Percentiles rank a stretch among this genome's conserved stretches.
phyloP scores from a whole-genome alignment of 2,888 invertebrate species.

The Tetheella fluctuosa region DNA sequence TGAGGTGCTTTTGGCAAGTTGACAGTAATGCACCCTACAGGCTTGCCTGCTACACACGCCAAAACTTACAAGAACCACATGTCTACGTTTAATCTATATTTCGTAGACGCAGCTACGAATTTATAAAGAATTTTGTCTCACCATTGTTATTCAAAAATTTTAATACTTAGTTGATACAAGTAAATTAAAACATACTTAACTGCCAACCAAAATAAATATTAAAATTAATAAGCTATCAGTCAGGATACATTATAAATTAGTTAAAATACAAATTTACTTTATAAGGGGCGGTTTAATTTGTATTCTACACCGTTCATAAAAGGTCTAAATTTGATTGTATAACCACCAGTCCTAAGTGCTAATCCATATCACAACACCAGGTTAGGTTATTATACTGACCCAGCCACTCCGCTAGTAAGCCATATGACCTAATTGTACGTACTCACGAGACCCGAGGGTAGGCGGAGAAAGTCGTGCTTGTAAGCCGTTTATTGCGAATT shows the following conservation, averaged over 20 bases:
- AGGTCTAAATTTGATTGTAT: not conserved
- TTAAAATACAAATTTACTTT: not conserved
- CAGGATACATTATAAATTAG: too few relatives aligned
- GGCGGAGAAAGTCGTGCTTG: conserved; percentile 24
- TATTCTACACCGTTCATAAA: not conserved
- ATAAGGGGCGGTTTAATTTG: not conserved
- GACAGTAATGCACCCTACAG: not conserved
- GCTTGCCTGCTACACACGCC: conserved; percentile 1
- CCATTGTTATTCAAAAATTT: too few relatives aligned
- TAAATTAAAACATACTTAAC: too few relatives aligned
- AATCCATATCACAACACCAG: conserved; percentile 27
- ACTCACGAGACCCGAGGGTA: conserved; percentile 21
- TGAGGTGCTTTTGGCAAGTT: not conserved
- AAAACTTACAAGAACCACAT: not conserved
- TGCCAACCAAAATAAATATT: too few relatives aligned
- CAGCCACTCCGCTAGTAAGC: conserved; percentile 13
- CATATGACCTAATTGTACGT: conserved; percentile 33
- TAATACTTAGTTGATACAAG: too few relatives aligned
- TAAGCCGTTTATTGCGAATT: conserved; percentile 20
- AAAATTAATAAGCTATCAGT: too few relatives aligned
- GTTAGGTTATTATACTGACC: conserved; percentile 20
- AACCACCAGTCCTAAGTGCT: conserved; percentile 19
- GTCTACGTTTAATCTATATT: not conserved
- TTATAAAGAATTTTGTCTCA: not conserved
- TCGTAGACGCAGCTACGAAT: not conserved